Base-by-base conservation (phyloP, 2,888 invertebrate species). In the Stictocephala bisonia region DNA sequence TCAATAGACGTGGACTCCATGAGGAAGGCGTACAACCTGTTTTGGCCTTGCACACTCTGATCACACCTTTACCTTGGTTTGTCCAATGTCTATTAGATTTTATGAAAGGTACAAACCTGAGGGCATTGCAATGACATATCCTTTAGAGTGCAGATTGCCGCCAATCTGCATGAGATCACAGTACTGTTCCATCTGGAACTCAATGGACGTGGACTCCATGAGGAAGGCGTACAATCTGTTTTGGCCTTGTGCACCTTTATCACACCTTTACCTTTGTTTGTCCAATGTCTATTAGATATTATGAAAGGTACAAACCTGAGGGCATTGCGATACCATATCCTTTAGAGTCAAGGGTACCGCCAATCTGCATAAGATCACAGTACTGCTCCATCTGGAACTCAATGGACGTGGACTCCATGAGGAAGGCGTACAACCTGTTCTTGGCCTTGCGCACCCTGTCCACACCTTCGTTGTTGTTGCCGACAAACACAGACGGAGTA, bases 1-100 rank as follows among this genome's bases (percentile, higher is more conserved):
- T 99, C 98, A 77, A 99, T 92, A 0, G 93, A 92, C 0, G 96
- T 93, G 4, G 96, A 97, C 86, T 99, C 99, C 95, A 98, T 97
- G 53, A 99, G 87, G 83, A 93, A 99, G 2, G 99, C 99, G 83
- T 96, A 99, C 58, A 80, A 81, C 70, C 87, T 88, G 67, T 92
- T 88, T 93, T 93, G 48, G 89, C 90, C 83, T 90, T 91, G 68
- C 89, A 81, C 0, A 97, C 97, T 74, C 94, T 87, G 13, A 95
- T 92, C 0, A 96, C 91, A 0, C 97, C 98, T 81, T 95, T 94
- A 50, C 90, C 89, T 82, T 96, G 97, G 81, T 88, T 91, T 74
- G 87, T 88, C 9, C n/a, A n/a, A n/a, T n/a, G n/a, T n/a, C n/a
- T n/a, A n/a, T n/a, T 24, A 86, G 90, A 89, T 85, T n/a, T n/a